phyloP scores from a whole-genome alignment of 2,888 invertebrate species.

The Gymnoscelis rufifasciata region DNA sequence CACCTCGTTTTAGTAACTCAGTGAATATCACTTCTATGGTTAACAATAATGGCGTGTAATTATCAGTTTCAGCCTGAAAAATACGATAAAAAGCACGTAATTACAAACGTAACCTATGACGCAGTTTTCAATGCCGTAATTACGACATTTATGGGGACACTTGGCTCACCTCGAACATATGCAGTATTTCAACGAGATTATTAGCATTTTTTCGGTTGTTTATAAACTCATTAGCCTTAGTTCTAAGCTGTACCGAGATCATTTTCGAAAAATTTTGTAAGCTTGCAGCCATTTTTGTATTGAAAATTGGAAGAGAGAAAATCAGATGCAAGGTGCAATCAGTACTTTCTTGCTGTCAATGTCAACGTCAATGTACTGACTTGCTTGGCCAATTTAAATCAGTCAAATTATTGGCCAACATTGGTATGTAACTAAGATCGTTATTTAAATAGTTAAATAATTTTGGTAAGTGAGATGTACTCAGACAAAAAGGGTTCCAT shows the following conservation, averaged over 20 bases:
- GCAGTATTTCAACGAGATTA: conserved; percentile 83
- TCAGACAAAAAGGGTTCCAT: too few species aligned
- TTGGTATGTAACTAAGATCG: too few species aligned
- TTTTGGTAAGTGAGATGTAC: too few species aligned
- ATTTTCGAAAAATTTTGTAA: conserved; percentile 74
- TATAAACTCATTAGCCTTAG: conserved; percentile 85
- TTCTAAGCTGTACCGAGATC: conserved; percentile 82
- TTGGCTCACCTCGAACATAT: conserved; percentile 81
- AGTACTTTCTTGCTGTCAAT: too few species aligned
- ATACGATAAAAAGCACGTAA: conserved; percentile 33
- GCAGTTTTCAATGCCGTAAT: conserved; percentile 36
- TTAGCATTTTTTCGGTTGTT: conserved; percentile 82
- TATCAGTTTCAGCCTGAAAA: conserved; percentile 67
- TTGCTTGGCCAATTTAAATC: too few species aligned
- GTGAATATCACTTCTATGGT: conserved; percentile 86
- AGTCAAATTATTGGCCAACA: too few species aligned
- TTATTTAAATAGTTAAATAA: too few species aligned
- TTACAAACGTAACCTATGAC: conserved; percentile 52
- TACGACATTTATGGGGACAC: conserved; percentile 17
- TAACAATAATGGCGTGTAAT: conserved; percentile 80
- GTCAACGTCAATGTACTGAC: background rate
- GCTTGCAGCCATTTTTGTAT: conserved; percentile 69
- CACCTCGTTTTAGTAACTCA: conserved; percentile 82
- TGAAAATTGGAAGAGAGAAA: conserved; percentile 42
- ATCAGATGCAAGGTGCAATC: too few species aligned